A percentile compares a stretch with the other conserved stretches of the same genome.
phyloP scores from a whole-genome alignment of 2,113 vertebrate species.

The Gambusia holbrooki region DNA sequence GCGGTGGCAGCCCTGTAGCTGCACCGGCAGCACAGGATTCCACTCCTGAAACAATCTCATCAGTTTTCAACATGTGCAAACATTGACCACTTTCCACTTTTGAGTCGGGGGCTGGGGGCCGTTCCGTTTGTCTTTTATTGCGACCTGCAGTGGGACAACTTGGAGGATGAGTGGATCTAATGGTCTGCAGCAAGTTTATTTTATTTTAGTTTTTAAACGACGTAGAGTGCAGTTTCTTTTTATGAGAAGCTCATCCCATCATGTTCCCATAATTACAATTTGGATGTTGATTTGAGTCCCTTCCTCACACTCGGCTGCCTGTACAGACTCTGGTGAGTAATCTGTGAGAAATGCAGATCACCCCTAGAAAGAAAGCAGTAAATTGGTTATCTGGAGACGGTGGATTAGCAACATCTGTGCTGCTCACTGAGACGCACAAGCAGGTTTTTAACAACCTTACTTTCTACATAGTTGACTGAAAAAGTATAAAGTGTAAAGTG shows the following conservation, averaged over 20 bases:
- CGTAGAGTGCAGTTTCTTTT: slow-evolving; percentile 18
- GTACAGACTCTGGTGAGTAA: slow-evolving; percentile 15
- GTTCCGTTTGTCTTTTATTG: neutral
- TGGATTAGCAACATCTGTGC: slow-evolving; percentile 1
- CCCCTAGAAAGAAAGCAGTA: slow-evolving; percentile 16
- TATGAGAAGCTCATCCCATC: slow-evolving; percentile 19
- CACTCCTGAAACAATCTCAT: neutral
- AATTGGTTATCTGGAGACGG: slow-evolving; percentile 14
- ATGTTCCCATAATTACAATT: slow-evolving; percentile 24
- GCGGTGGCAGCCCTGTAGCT: neutral
- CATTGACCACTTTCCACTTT: neutral
- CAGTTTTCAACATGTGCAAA: neutral
- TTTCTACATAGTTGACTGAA: neutral
- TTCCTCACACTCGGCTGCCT: slow-evolving; percentile 29
- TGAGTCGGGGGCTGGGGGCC: neutral
- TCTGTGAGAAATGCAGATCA: slow-evolving; percentile 18
- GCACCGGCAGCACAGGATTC: neutral
- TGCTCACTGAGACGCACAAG: neutral
- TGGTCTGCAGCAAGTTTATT: slow-evolving; percentile 3
- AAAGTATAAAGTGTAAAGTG: neutral
- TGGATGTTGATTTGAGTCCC: slow-evolving; percentile 11
- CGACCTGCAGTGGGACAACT: neutral
- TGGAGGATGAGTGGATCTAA: slow-evolving; percentile 10
- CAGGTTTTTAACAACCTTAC: neutral
- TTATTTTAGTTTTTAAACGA: neutral